phyloP scores from a whole-genome alignment of 2,797 vertebrate species.

The Spheniscus humboldti region DNA sequence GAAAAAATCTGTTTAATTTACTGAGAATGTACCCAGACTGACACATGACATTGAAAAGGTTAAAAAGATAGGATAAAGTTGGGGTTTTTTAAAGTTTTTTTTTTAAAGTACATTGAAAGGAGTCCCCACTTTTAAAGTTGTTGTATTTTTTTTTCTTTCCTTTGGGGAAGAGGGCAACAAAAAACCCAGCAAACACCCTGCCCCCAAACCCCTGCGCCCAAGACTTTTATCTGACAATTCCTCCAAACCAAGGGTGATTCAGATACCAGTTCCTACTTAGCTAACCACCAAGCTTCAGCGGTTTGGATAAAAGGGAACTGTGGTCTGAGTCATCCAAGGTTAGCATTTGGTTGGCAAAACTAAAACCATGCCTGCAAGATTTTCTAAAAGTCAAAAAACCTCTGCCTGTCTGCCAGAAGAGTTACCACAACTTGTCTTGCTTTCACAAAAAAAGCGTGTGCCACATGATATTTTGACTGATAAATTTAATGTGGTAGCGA shows the following conservation, averaged over 20 bases:
- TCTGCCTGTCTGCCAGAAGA: background rate
- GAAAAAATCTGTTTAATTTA: background rate
- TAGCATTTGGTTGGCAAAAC: constrained; percentile 26
- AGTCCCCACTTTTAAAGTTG: background rate
- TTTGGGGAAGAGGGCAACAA: background rate
- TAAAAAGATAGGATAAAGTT: background rate
- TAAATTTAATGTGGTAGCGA: background rate
- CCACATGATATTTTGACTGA: constrained; percentile 21
- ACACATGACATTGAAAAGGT: background rate
- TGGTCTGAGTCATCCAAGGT: constrained; percentile 36
- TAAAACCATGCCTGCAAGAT: constrained; percentile 18
- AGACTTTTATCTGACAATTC: constrained; percentile 13
- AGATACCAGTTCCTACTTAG: constrained; percentile 41
- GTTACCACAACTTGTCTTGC: background rate
- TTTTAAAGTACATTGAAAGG: background rate
- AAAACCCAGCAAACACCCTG: background rate
- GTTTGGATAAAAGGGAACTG: constrained; percentile 53
- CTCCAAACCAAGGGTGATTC: constrained; percentile 24
- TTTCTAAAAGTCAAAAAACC: background rate
- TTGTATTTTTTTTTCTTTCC: background rate
- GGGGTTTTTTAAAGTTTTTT: too few relatives aligned
- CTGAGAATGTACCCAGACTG: background rate
- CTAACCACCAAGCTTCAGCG: constrained; percentile 46
- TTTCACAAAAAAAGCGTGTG: background rate
- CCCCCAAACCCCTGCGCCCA: background rate